Evolutionary conservation across 1,140 invertebrate genomes (phyloP).

Genomic region (Rhyzopertha dominica): DNA sequence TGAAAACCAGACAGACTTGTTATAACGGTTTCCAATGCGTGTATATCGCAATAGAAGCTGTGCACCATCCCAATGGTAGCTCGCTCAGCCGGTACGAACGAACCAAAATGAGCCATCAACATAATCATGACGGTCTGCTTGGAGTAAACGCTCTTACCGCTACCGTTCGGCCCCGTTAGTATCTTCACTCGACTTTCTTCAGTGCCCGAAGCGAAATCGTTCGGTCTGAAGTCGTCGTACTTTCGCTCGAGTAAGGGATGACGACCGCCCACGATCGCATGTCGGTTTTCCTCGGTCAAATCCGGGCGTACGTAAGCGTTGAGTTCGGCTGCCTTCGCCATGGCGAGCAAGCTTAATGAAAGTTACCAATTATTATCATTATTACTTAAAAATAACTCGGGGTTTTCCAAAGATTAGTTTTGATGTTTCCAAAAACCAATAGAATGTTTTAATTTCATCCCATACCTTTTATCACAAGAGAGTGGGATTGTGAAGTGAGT

Average conservation of each 20-base stretch:
- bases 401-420: neutral
- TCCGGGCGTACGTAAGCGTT: constrained; percentile 66
- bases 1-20: constrained; percentile 79
- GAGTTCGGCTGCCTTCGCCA: constrained; percentile 64
- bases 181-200: constrained; percentile 63
- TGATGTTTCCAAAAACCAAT: neutral
- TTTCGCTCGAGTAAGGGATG: constrained; percentile 74
- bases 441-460: too few species aligned
- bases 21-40: constrained; percentile 69
- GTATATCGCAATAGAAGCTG: constrained; percentile 71
- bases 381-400: constrained; percentile 1
- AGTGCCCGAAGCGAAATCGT: constrained; percentile 56
- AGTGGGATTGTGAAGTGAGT: neutral
- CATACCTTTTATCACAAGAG: neutral
- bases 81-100: constrained; percentile 76
- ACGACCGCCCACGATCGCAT: constrained; percentile 66
- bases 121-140: constrained; percentile 74
- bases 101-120: constrained; percentile 84
- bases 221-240: constrained; percentile 65
- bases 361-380: too few species aligned
- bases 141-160: constrained; percentile 88
- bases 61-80: constrained; percentile 67
- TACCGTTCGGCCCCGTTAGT: constrained; percentile 83
- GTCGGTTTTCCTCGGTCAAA: constrained; percentile 54
- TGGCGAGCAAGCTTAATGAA: constrained; percentile 63